These are phyloP conservation scores for Bombus consobrinus DNA, from an alignment of 1,140 invertebrate genomes.

Conservation along the genomic window DNA sequence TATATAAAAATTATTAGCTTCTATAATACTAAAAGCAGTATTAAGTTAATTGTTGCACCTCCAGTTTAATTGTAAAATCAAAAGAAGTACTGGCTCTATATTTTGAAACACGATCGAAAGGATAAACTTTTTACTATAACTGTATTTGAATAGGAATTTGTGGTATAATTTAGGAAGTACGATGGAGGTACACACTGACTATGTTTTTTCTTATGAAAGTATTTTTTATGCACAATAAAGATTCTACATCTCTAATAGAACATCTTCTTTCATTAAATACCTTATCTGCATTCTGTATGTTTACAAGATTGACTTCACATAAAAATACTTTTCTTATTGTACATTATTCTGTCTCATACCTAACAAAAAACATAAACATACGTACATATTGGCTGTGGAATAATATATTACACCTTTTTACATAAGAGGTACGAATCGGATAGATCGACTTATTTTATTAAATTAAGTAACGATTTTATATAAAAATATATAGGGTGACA, in stretches of 20 bases:
- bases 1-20: conserved; percentile 78
- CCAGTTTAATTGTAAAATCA: background rate
- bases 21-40: conserved; percentile 73
- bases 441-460: conserved; percentile 78
- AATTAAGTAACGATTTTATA: conserved; percentile 79
- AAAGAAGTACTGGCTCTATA: conserved; percentile 2
- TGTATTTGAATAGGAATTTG: conserved; percentile 58
- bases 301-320: conserved; percentile 79
- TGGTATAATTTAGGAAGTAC: conserved; percentile 67
- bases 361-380: conserved; percentile 66
- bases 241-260: conserved; percentile 70
- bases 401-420: conserved; percentile 81
- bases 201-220: conserved; percentile 76
- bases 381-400: conserved; percentile 61
- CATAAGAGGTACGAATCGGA: conserved; percentile 76
- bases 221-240: conserved; percentile 73
- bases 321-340: conserved; percentile 77
- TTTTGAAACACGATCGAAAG: background rate
- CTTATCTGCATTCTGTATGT: conserved; percentile 68
- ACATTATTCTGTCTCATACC: conserved; percentile 73
- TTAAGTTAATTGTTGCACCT: conserved; percentile 44
- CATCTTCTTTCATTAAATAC: conserved; percentile 74
- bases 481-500: conserved; percentile 78
- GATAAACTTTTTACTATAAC: background rate
- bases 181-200: conserved; percentile 81